Base-by-base conservation (phyloP, 2,797 vertebrate species). In the Erpetoichthys calabaricus region DNA sequence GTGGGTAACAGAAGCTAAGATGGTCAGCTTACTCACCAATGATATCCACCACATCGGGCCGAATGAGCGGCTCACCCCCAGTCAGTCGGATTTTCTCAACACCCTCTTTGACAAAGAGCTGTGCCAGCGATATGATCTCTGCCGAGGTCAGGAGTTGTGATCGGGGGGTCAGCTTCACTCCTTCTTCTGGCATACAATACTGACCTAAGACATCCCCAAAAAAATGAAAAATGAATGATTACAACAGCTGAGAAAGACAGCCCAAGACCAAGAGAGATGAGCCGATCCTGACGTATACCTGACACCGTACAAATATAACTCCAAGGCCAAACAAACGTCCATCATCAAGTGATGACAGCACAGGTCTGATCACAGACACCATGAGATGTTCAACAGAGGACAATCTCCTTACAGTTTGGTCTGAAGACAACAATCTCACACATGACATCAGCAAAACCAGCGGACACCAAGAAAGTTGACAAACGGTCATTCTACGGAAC, bases 181-280 rank as follows among this genome's bases (percentile, higher is more conserved):
- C 96, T 59, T 97, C 92, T 69, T 92, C 91, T 0, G 96, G 96
- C 96, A 99, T 99, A 70, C 96, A 99, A 70, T 99, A 99, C 68
- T 89, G 95, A 80, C 96, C 96, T 99, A 70, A 42, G 56, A 25
- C 43, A 25, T 25, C 25, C 25, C 25, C 25, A 25, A 25, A 1
- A 25, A 25, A 4, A 51, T 6, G 2, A 25, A 25, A 25, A 25
- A 25, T 25, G 25, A 25, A 25, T 25, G 2, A 25, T 25, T 25
- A 25, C 25, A 25, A 25, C 25, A 25, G 25, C 25, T 25, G 2
- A 25, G 25, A 25, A 25, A 25, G 25, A 25, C 25, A 25, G 25
- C 25, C 25, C 25, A 25, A 25, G 25, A 25, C 25, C 25, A 25
- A 25, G 25, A 25, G 25, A 25, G 25, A 25, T 4, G 9, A 56